These are phyloP conservation scores for Echinarachnius parma DNA, from an alignment of 53 echinoderm and acorn worm species.

Conservation along the genomic window DNA sequence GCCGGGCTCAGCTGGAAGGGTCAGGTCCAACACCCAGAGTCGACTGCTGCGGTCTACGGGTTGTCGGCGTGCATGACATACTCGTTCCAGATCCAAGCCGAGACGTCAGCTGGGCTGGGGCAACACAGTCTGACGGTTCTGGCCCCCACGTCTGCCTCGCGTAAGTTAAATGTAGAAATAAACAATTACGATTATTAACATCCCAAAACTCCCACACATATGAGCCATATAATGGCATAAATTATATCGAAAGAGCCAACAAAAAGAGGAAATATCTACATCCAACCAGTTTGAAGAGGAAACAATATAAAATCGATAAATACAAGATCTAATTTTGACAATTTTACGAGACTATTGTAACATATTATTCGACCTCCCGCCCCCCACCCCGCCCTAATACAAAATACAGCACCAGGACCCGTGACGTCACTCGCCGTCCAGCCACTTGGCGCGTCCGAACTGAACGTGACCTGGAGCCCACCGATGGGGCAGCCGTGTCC, in stretches of 20 bases:
- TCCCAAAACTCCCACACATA: too few relatives aligned
- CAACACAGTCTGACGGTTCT: neutral
- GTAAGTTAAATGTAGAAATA: neutral
- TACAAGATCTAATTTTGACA: too few relatives aligned
- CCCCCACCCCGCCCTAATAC: too few relatives aligned
- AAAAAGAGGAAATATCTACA: too few relatives aligned
- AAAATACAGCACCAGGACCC: conserved; percentile 39
- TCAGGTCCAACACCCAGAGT: conserved; percentile 22
- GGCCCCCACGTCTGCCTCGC: conserved; percentile 5
- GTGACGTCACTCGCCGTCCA: conserved; percentile 24
- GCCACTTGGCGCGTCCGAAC: neutral
- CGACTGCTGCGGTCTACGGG: conserved; percentile 1
- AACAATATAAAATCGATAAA: too few relatives aligned
- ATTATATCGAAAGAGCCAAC: too few relatives aligned
- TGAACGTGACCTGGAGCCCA: conserved; percentile 54
- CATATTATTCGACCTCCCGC: too few relatives aligned
- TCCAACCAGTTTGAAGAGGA: too few relatives aligned
- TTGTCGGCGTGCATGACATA: conserved; percentile 6
- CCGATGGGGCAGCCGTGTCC: conserved; percentile 44
- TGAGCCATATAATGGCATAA: too few relatives aligned
- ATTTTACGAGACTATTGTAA: too few relatives aligned
- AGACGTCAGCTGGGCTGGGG: conserved; percentile 22
- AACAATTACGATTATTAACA: too few relatives aligned
- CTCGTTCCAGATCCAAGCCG: conserved; percentile 11
- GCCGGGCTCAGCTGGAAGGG: conserved; percentile 10